A percentile compares a stretch with the other conserved stretches of the same genome.
Evolutionary conservation across 2,888 invertebrate species (phyloP).

Genomic region (Netelia fuscicornis): DNA sequence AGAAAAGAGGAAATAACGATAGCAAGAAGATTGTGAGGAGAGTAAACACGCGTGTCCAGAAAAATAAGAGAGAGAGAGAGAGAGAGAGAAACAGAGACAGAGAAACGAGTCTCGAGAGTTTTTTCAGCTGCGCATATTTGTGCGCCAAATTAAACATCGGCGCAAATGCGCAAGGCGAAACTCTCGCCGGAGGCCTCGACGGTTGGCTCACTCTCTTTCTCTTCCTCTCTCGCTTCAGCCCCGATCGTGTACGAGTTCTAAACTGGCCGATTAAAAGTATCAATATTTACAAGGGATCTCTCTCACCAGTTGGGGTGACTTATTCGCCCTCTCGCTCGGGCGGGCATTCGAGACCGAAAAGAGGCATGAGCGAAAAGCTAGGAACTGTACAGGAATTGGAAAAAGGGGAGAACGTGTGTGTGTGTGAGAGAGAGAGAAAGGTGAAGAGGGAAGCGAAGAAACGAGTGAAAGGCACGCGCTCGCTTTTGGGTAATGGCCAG

Average conservation of each 20-base stretch:
- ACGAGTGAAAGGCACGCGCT: slow-evolving; percentile 55
- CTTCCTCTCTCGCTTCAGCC: neutral
- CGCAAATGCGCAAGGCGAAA: slow-evolving; percentile 42
- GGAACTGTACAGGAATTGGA: slow-evolving; percentile 45
- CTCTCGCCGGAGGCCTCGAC: neutral
- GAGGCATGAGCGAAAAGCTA: slow-evolving; percentile 12
- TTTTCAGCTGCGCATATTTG: slow-evolving; percentile 73
- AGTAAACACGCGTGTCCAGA: neutral
- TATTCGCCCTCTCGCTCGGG: slow-evolving; percentile 5
- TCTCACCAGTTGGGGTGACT: slow-evolving; percentile 53
- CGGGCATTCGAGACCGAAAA: neutral
- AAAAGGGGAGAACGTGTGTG: neutral
- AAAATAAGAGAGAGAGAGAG: too few relatives aligned
- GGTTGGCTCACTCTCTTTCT: too few relatives aligned
- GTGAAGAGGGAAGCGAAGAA: slow-evolving; percentile 11
- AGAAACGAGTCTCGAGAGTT: slow-evolving; percentile 44
- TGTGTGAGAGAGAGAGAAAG: slow-evolving; percentile 2
- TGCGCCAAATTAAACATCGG: slow-evolving; percentile 65
- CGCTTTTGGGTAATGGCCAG: slow-evolving; percentile 69
- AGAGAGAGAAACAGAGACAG: too few relatives aligned
- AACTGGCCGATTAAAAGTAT: slow-evolving; percentile 81
- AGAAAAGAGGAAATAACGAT: neutral
- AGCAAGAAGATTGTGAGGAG: neutral
- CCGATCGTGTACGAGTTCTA: slow-evolving; percentile 59
- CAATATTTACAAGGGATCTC: slow-evolving; percentile 77